A percentile compares a stretch with the other conserved stretches of the same genome.
Evolutionary conservation across 2,888 invertebrate species (phyloP).

Genomic region (Frankliniella intonsa): DNA sequence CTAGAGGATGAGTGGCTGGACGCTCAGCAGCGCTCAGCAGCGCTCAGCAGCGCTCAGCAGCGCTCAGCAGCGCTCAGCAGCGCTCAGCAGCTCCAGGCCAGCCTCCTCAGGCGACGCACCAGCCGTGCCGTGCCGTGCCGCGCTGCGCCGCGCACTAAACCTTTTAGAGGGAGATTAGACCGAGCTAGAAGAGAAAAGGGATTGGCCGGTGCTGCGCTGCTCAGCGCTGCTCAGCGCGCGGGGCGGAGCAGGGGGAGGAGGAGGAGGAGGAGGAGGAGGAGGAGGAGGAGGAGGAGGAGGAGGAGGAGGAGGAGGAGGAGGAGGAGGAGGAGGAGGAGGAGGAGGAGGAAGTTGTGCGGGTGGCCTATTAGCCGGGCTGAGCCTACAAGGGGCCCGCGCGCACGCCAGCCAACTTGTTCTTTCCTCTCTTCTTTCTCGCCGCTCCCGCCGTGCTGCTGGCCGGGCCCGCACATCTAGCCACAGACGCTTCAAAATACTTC

Average conservation of each 20-base stretch:
- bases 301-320: background rate
- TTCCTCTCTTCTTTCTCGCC: background rate
- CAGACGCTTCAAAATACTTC: too few species aligned
- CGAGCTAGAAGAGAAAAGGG: too few species aligned
- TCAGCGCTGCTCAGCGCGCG: too few species aligned
- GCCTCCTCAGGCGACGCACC: background rate
- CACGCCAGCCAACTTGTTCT: background rate
- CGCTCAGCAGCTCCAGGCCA: background rate
- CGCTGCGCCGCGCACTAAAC: background rate
- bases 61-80: background rate
- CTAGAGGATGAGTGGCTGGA: background rate
- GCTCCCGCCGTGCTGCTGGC: background rate
- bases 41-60: background rate
- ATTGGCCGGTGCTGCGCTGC: too few species aligned
- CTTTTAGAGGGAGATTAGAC: background rate
- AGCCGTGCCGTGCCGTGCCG: background rate
- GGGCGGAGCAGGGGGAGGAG: background rate
- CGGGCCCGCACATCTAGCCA: too few species aligned
- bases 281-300: background rate
- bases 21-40: background rate
- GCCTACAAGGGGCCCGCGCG: background rate
- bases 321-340: background rate
- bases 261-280: background rate
- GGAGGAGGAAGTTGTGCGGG: background rate
- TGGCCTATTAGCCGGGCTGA: background rate